Percentiles rank a stretch among this genome's conserved stretches.
These are phyloP conservation scores for Stenchaetothrips biformis DNA, from an alignment of 2,888 invertebrate genomes.

Conservation along the genomic window DNA sequence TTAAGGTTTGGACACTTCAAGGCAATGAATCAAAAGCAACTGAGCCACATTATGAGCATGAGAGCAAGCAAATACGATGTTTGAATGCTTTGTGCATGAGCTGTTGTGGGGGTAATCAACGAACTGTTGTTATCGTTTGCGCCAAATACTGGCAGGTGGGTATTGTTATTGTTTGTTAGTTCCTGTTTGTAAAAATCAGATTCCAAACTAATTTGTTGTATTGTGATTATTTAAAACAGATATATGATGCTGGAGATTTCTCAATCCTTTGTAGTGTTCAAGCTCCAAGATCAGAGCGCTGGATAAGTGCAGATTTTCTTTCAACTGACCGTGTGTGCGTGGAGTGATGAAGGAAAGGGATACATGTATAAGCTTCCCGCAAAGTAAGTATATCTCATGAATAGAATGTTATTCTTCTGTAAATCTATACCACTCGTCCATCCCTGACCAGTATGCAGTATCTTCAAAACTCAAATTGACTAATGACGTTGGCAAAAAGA, in stretches of 20 bases:
- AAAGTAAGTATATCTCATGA: conserved; percentile 63
- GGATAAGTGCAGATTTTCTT: conserved; percentile 94
- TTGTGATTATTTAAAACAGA: conserved; percentile 46
- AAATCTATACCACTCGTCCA: conserved; percentile 24
- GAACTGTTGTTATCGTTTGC: conserved; percentile 94
- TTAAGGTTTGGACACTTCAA: conserved; percentile 93
- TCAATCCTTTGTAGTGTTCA: conserved; percentile 89
- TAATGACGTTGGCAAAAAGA: background rate
- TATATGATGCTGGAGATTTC: conserved; percentile 85
- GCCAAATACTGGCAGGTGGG: conserved; percentile 93
- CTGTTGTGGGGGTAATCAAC: conserved; percentile 92
- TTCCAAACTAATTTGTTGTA: background rate
- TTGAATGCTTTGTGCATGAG: conserved; percentile 88
- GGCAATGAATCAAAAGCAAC: conserved; percentile 83
- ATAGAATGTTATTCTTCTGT: conserved; percentile 27
- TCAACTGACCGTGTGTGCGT: conserved; percentile 84
- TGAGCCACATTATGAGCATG: conserved; percentile 86
- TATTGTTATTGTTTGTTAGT: background rate
- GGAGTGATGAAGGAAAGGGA: conserved; percentile 94
- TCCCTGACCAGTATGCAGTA: background rate
- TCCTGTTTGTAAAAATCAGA: conserved; percentile 15
- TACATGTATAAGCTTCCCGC: conserved; percentile 93
- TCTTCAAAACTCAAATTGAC: background rate
- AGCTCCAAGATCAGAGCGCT: conserved; percentile 82
- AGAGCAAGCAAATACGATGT: conserved; percentile 94